Evolutionary conservation across 2,113 vertebrate genomes (phyloP), one percentile per base, ranked within the genome.

Genomic region (Gasterosteus nipponicus): DNA sequence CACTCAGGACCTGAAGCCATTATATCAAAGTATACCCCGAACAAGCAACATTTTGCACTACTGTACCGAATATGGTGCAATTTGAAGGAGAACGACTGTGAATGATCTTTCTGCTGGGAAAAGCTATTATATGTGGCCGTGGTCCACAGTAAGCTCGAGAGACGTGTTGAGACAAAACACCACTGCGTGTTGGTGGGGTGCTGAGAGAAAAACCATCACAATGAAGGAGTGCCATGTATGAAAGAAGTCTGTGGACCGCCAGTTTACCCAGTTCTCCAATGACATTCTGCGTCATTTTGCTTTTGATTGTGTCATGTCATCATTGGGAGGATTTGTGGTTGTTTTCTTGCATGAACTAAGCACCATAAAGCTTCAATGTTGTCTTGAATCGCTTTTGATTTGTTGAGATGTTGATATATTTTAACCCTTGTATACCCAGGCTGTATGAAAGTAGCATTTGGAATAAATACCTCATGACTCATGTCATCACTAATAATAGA

Each of bases 41-140:
- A 31, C 22, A 12, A 39, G 71, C 31, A 41, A 15, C 75, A 74
- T 15, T 77, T 51, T 29, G 46, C 51, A 44, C 33, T 33, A 22
- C 46, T 67, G 64, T 84, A 59, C 2, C 56, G 42, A 78, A 15
- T 69, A 59, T 63, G 72, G 31, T 46, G 29, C 58, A 68, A 60
- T 88, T 80, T 63, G 53, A 79, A 73, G 69, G 67, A 75, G 75
- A 78, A 77, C 14, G 61, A 73, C 80, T 84, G 69, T 64, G 63
- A 83, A 70, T 58, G 57, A 53, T 63, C 65, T 54, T 49, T 86
- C 77, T 83, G 72, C 68, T 56, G 80, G 72, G 69, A 83, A 78
- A 81, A 80, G 80, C 82, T 82, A 86, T 87, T 87, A 81, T 86
- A 89, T 84, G 61, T 51, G 1, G 82, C 82, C 81, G 46, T 75